These are phyloP conservation scores for Empis livida DNA, from an alignment of 2,888 invertebrate genomes.

Conservation along the genomic window DNA sequence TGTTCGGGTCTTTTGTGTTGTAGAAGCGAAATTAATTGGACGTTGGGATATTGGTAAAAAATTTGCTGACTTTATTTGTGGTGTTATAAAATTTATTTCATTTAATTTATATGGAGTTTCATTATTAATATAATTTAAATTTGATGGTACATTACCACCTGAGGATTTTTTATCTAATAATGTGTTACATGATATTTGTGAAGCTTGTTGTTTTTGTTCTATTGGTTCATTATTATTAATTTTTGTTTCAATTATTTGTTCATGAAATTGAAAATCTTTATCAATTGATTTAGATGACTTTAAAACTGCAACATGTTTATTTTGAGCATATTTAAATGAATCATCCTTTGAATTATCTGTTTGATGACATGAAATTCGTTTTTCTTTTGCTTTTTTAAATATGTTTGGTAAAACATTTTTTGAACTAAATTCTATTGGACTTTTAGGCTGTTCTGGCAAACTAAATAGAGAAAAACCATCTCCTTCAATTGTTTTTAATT, in stretches of 20 bases:
- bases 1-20: slow-evolving; percentile 14
- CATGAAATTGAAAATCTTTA: too few species aligned
- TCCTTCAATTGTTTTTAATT: background rate
- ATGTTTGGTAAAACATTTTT: too few species aligned
- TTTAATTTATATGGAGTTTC: slow-evolving; percentile 21
- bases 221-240: background rate
- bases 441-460: background rate
- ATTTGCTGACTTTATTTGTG: slow-evolving; percentile 24
- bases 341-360: too few species aligned
- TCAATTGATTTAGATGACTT: too few species aligned
- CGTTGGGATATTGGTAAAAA: slow-evolving; percentile 13
- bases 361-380: background rate
- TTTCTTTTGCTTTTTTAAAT: background rate
- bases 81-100: slow-evolving; percentile 27
- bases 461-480: background rate
- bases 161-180: background rate
- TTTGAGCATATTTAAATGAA: too few species aligned
- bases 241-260: too few species aligned
- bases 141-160: slow-evolving; percentile 16
- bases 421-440: background rate
- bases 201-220: background rate
- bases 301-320: too few species aligned
- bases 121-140: slow-evolving; percentile 17
- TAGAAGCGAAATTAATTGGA: background rate
- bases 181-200: slow-evolving; percentile 1